Evolutionary conservation across 1,140 invertebrate genomes (phyloP).

Genomic region (Leptinotarsa texana): DNA sequence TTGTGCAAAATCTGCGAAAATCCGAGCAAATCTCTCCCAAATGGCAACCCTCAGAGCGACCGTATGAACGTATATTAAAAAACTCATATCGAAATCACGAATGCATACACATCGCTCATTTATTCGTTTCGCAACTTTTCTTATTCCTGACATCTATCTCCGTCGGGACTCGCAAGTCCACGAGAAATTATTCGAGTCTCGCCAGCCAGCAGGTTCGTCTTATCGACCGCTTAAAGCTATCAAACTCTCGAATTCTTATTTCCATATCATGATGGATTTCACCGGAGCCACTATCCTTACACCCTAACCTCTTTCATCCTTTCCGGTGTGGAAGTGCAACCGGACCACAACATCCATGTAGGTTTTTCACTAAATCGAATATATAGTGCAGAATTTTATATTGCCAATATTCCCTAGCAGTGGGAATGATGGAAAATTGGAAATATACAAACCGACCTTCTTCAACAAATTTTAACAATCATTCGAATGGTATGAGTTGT

Average conservation of each 20-base stretch:
- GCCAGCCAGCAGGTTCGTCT: slow-evolving; percentile 21
- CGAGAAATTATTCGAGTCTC: slow-evolving; percentile 5
- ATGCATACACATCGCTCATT: slow-evolving; percentile 2
- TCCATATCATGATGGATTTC: slow-evolving; percentile 53
- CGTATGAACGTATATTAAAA: slow-evolving; percentile 4
- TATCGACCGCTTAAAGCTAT: slow-evolving; percentile 47
- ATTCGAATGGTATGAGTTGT: too few species aligned
- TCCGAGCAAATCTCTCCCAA: not conserved
- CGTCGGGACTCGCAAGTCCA: not conserved
- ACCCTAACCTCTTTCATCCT: slow-evolving; percentile 16
- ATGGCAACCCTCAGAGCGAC: not conserved
- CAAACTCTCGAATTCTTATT: slow-evolving; percentile 51
- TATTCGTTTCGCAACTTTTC: slow-evolving; percentile 6
- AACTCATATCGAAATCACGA: slow-evolving; percentile 3
- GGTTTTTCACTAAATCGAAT: slow-evolving; percentile 3
- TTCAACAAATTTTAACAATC: too few species aligned
- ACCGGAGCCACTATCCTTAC: slow-evolving; percentile 32
- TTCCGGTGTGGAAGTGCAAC: slow-evolving; percentile 12
- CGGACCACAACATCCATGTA: not conserved
- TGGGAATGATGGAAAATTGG: not conserved
- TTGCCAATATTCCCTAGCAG: not conserved
- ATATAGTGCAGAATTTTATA: slow-evolving; percentile 6
- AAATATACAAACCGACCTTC: not conserved
- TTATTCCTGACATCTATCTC: slow-evolving; percentile 3
- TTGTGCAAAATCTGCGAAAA: not conserved